These are phyloP conservation scores for Bombus picipes DNA, from an alignment of 1,140 invertebrate species.

Conservation along the genomic window DNA sequence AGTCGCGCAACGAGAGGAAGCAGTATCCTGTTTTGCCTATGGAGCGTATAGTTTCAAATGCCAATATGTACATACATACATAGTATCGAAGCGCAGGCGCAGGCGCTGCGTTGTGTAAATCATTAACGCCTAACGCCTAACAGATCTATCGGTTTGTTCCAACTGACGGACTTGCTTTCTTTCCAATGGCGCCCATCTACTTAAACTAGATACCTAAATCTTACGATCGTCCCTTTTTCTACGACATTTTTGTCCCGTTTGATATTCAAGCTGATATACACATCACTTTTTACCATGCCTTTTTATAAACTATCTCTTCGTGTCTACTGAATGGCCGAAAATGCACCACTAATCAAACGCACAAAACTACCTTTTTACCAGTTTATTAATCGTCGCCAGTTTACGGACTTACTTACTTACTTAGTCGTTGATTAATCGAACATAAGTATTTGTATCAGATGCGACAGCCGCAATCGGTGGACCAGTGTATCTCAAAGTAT, in stretches of 20 bases:
- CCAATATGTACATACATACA: not conserved
- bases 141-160: not conserved
- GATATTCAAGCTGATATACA: not conserved
- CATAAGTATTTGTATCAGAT: not conserved
- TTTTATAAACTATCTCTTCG: not conserved
- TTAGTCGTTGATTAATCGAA: not conserved
- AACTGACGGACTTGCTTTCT: conserved; percentile 6
- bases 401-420: no score
- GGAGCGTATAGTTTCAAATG: not conserved
- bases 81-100: not conserved
- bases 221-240: conserved; percentile 9
- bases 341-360: not conserved
- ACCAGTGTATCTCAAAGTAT: conserved; percentile 1
- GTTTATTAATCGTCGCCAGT: not conserved
- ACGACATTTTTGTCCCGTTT: not conserved
- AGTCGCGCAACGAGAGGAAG: not conserved
- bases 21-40: not conserved
- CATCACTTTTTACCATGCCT: not conserved
- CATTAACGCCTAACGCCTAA: not conserved
- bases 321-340: not conserved
- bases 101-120: conserved; percentile 12
- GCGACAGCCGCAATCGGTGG: not conserved
- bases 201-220: conserved; percentile 4
- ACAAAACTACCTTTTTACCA: not conserved
- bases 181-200: conserved; percentile 2